Base-by-base conservation (phyloP, 2,888 invertebrate genomes). In the Campoplex nolae region DNA sequence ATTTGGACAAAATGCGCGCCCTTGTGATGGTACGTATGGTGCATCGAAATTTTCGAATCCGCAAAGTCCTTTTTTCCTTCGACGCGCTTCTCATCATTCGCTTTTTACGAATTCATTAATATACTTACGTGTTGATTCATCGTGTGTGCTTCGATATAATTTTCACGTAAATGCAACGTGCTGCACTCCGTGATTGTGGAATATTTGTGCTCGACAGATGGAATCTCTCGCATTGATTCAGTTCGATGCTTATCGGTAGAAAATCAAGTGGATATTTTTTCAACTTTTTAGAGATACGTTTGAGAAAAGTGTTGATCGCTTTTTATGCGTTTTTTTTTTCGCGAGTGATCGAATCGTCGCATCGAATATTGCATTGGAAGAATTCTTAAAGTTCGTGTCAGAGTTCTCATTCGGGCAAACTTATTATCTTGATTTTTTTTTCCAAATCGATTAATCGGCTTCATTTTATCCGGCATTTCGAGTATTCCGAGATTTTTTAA, bases 11-110 rank as follows among this genome's bases (percentile, higher is more conserved):
- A 89, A 94, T 94, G 94, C 90, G 91, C 90, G 90, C 90, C 91
- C 90, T 92, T 90, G 91, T 89, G 90, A 93, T 91, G 94, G 94
- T 94, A 94, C 90, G 94, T 94, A 93, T 93, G 48, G 83, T 83
- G 85, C 85, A 74, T 81, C 85, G 82, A 77, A 23, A 84, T 68
- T 68, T 68, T 38, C 2, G 51, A 65, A 51, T 51, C 56, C 68
- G 70, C 48, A 76, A 13, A 48, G 18, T 71, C 32, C 11, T 48
- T 77, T 76, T 81, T 73, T 23, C 8, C 13, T 74, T 74, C 45
- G 56, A 23, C 51, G 23, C 74, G 54, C 23, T 67, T 16, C 28
- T 42, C 68, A 73, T 35, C 38, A 56, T 77, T 35, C 48, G 32
- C 23, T 54, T 42, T 13, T 18, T 38, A 3, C 38, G 3, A 48